Conservation (phyloP, 2,113 vertebrate genomes). For the Boleophthalmus pectinirostris region DNA sequence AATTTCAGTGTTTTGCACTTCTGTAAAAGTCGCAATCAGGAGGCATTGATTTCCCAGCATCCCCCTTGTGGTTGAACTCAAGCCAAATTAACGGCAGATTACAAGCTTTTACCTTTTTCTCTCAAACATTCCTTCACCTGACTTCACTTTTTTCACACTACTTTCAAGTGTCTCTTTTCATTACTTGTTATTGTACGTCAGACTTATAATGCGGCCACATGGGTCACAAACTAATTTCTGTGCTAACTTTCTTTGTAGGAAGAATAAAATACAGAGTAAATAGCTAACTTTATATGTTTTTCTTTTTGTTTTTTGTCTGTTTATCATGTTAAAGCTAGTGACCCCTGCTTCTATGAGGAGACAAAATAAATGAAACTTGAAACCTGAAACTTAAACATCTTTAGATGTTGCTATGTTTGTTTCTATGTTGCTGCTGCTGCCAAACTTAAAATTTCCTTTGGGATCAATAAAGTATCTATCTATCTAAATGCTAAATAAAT, state of each 20-base stretch:
- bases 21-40: constrained; percentile 69
- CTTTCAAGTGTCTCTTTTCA: constrained; percentile 1
- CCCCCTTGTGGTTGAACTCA: constrained; percentile 55
- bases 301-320: too few relatives aligned
- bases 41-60: constrained; percentile 66
- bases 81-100: constrained; percentile 66
- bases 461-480: too few relatives aligned
- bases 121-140: constrained; percentile 12
- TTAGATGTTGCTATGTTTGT: too few relatives aligned
- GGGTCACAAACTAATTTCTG: background rate
- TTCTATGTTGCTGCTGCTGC: too few relatives aligned
- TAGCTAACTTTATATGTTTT: too few relatives aligned
- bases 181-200: background rate
- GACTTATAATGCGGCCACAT: background rate
- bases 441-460: too few relatives aligned
- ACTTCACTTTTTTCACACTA: background rate
- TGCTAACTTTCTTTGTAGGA: background rate
- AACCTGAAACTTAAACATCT: too few relatives aligned
- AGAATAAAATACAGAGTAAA: background rate
- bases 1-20: constrained; percentile 56
- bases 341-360: too few relatives aligned
- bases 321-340: too few relatives aligned
- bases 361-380: too few relatives aligned
- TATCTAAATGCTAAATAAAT: background rate
- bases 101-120: constrained; percentile 44